Evolutionary conservation across 1,140 invertebrate species (phyloP), one percentile per base, ranked within the genome.

Genomic region (Manduca sexta): DNA sequence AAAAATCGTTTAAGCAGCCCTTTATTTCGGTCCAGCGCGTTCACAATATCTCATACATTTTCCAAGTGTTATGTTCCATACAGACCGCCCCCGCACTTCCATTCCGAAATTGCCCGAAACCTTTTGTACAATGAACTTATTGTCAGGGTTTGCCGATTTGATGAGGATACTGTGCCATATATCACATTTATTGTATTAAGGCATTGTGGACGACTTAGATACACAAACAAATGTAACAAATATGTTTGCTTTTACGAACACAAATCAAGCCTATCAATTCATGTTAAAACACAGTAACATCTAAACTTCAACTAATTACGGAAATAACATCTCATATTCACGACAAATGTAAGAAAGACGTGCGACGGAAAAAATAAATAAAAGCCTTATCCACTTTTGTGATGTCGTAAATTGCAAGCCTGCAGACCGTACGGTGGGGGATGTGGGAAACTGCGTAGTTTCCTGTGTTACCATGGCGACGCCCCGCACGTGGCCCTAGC

Each of bases 381-480:
- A 38, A 12, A 47, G 38, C 15, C 48, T 49, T 50, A 49, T 47
- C 38, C 34, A 52, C 48, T 52, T 30, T 45, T 53, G 35, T 48
- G 26, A 18, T 31, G 39, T 52, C 46, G 50, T 54, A 58, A 52
- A 57, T 54, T 51, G 30, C 52, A 49, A 43, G 52, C 50, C 39
- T 56, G 45, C 52, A 41, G 56, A 38, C 48, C 45, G 38, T 56
- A 50, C 34, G 53, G 56, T 60, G 49, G 60, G 44, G 68, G 63
- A 62, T 63, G 62, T 52, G 56, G 60, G 60, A 72, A 79, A 81
- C 64, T 73, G 65, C 75, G 78, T 75, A 84, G 74, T 80, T 83
- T 84, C 69, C 77, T 74, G 59, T 37, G 79, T 84, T 78, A 64
- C 71, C 63, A 83, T 83, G 67, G 69, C 56, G 69, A 84, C 79